Percentiles rank a stretch among this genome's conserved stretches.
Conservation (phyloP, 2,797 vertebrate species). For the Pogoniulus pusillus region DNA sequence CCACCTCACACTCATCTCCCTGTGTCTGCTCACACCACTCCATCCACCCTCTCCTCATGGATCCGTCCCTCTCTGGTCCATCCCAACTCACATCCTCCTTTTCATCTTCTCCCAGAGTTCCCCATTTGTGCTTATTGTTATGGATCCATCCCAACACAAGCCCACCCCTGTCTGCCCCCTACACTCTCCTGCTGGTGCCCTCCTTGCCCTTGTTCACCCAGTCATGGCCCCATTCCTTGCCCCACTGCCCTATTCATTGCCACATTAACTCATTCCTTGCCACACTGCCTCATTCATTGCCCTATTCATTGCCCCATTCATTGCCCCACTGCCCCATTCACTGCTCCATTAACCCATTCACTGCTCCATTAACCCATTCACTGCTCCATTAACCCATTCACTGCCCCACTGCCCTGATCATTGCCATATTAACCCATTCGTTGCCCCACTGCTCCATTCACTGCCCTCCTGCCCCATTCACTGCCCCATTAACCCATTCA, state of each 20-base stretch:
- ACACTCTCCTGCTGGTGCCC: fast-evolving
- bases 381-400: no score
- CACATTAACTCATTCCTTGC: background rate
- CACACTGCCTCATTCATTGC: background rate
- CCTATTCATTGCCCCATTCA: no score
- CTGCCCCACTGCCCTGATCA: no score
- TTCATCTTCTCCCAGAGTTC: background rate
- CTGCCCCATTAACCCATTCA: background rate
- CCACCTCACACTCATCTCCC: fast-evolving
- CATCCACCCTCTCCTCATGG: background rate
- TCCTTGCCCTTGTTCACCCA: background rate
- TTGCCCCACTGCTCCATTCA: no score
- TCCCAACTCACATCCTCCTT: background rate
- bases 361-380: no score
- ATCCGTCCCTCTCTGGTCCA: background rate
- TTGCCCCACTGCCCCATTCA: no score
- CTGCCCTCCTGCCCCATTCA: no score
- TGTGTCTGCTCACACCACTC: background rate
- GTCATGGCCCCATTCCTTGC: background rate
- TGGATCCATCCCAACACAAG: fast-evolving
- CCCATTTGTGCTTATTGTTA: background rate
- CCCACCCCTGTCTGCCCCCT: background rate
- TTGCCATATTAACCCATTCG: no score
- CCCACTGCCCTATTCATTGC: no score
- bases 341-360: no score